phyloP scores from a whole-genome alignment of 2,888 invertebrate species.

The Caenorhabditis panamensis region DNA sequence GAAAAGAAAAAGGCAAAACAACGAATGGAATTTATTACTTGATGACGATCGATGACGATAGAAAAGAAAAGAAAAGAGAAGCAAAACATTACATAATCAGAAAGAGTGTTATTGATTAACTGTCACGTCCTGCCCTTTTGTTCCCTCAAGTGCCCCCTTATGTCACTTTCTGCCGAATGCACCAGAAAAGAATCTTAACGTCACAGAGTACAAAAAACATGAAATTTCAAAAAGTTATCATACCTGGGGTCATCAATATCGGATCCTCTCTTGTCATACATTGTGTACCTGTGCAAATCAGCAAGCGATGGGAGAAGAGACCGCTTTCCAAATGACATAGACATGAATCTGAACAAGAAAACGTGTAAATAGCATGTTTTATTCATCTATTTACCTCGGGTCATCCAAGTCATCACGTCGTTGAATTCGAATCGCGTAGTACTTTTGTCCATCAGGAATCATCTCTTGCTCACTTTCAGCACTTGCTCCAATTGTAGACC shows the following conservation, averaged over 20 bases:
- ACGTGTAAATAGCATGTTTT: too few species aligned
- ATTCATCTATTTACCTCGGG: conserved; percentile 40
- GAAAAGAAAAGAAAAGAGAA: not conserved
- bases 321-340: conserved; percentile 63
- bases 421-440: conserved; percentile 45
- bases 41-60: conserved; percentile 37
- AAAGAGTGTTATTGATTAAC: conserved; percentile 22
- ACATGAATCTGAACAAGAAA: conserved; percentile 59
- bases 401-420: conserved; percentile 55
- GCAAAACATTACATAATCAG: conserved; percentile 36
- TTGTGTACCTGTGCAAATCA: conserved; percentile 58
- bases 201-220: too few species aligned
- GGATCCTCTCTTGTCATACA: conserved; percentile 58
- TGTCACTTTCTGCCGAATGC: conserved; percentile 57
- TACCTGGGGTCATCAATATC: conserved; percentile 62
- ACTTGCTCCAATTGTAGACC: conserved; percentile 7
- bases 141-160: not conserved
- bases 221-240: too few species aligned
- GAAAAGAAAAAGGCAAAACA: conserved; percentile 21
- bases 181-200: conserved; percentile 62
- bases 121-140: conserved; percentile 18
- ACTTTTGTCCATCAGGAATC: conserved; percentile 25
- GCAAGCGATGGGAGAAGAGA: conserved; percentile 40
- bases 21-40: conserved; percentile 58
- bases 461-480: conserved; percentile 16